A percentile compares a stretch with the other conserved stretches of the same genome.
phyloP scores from a whole-genome alignment of 1,140 invertebrate genomes.

The Drosophila nigromelanica region DNA sequence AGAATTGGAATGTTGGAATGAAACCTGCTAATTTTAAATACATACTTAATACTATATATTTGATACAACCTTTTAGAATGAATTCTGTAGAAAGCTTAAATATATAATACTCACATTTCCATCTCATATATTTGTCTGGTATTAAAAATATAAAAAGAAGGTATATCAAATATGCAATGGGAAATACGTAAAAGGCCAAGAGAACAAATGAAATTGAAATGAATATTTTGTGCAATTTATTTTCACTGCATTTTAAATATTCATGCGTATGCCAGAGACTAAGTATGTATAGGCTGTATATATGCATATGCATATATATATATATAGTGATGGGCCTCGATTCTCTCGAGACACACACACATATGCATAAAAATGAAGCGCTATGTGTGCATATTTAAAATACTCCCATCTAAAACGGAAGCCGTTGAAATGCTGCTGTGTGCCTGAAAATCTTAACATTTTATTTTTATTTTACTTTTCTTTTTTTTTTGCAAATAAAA shows the following conservation, averaged over 20 bases:
- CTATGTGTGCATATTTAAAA: constrained; percentile 58
- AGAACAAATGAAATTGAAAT: constrained; percentile 74
- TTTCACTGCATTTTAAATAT: constrained; percentile 65
- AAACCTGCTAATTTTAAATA: too few relatives aligned
- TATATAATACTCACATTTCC: background rate
- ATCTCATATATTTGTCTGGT: background rate
- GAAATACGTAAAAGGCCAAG: constrained; percentile 42
- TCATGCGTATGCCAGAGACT: constrained; percentile 51
- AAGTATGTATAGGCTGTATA: constrained; percentile 18
- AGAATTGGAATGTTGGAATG: too few relatives aligned
- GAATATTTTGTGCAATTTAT: constrained; percentile 74
- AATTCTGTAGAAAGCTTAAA: background rate
- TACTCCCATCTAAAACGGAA: constrained; percentile 33
- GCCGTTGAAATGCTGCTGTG: constrained; percentile 22
- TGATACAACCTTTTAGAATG: too few relatives aligned
- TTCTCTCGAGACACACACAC: constrained; percentile 39
- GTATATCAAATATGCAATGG: constrained; percentile 22
- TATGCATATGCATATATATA: background rate
- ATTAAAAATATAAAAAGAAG: background rate
- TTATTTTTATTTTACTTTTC: constrained; percentile 13
- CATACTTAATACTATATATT: background rate
- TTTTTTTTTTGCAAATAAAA: background rate
- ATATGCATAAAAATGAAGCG: constrained; percentile 35
- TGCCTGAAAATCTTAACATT: constrained; percentile 40
- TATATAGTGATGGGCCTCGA: constrained; percentile 46